Base-by-base conservation (phyloP, 2,888 invertebrate species). In the Sphaerophoria rueppellii region DNA sequence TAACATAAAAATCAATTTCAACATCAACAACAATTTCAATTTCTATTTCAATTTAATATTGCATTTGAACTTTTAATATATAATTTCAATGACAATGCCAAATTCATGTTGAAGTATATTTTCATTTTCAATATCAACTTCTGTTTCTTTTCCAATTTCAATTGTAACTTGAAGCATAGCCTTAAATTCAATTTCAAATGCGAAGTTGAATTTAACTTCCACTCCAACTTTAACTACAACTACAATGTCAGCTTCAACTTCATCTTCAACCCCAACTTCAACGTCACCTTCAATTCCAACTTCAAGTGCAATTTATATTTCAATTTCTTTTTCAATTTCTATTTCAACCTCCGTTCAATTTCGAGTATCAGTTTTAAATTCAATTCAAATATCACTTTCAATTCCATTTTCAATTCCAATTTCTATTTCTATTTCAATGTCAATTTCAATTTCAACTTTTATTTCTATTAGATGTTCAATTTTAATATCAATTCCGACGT, bases 331-430 rank as follows among this genome's bases (percentile, higher is more conserved):
- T 16, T 43, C 14, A 43, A 24, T 16, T 16, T 16, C 43, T n/a
- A 14, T 14, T 40, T 16, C 43, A 37, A 37, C 37, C n/a, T n/a
- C n/a, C n/a, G n/a, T n/a, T n/a, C n/a, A n/a, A n/a, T n/a, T n/a
- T n/a, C n/a, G n/a, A n/a, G n/a, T 11, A 4, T 9, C 46, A 16
- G 16, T 11, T 14, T 32, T 37, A 16, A 43, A 4, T 4, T 32
- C 61, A 24, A 43, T n/a, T n/a, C n/a, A n/a, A n/a, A n/a, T n/a
- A n/a, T n/a, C n/a, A n/a, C n/a, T n/a, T n/a, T n/a, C n/a, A n/a
- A n/a, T n/a, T n/a, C n/a, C n/a, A 61, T 9, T 61, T 14, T 37
- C n/a, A 37, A 61, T 11, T 61, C 61, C 61, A 43, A 61, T 43
- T 16, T 16, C 43, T n/a, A 37, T 14, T 40, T 16, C 43, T 2